Evolutionary conservation across 2,888 invertebrate genomes (phyloP).

Genomic region (Leptopilina myrica): DNA sequence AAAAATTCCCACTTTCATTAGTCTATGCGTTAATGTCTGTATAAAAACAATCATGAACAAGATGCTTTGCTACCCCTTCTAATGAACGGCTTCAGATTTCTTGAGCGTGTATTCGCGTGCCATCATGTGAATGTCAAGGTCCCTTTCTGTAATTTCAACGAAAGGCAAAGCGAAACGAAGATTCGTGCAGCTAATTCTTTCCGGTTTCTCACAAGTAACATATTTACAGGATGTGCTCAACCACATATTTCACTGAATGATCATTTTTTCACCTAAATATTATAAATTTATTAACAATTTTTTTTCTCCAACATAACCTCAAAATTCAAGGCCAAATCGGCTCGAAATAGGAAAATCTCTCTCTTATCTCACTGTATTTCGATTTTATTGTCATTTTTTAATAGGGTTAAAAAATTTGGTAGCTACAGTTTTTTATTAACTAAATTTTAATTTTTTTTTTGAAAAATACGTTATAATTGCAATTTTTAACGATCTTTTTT

Average conservation of each 20-base stretch:
- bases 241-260: background rate
- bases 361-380: no score
- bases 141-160: constrained; percentile 56
- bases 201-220: constrained; percentile 18
- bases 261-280: background rate
- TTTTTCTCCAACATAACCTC: no score
- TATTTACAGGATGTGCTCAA: constrained; percentile 21
- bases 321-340: background rate
- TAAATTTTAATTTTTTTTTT: no score
- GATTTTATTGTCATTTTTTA: no score
- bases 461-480: no score
- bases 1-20: background rate
- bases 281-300: background rate
- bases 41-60: background rate
- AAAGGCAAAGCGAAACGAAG: constrained; percentile 47
- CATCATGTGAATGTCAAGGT: constrained; percentile 62
- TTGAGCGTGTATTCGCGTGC: constrained; percentile 11
- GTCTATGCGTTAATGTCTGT: no score
- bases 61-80: constrained; percentile 19
- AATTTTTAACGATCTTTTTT: no score
- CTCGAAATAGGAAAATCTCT: no score
- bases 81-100: constrained; percentile 14
- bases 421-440: no score
- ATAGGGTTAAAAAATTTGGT: no score
- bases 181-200: constrained; percentile 47